phyloP scores from a whole-genome alignment of 1,140 invertebrate genomes.

The Paralvinella palmiformis region DNA sequence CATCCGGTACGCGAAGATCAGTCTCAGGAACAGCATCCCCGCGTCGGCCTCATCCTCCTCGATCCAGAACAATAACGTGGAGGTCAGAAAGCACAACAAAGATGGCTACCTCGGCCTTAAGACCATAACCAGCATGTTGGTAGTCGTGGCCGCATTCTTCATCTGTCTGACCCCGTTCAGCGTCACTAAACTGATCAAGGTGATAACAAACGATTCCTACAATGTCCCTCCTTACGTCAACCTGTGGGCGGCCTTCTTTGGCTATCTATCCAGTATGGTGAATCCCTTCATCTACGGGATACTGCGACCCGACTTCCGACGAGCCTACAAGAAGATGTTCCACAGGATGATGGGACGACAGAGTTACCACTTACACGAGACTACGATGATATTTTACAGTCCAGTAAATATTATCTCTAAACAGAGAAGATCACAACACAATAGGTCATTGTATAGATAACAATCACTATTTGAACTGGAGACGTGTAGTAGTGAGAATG shows the following conservation, averaged over 20 bases:
- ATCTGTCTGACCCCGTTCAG: slow-evolving; percentile 49
- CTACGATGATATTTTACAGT: too few species aligned
- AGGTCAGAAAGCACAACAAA: slow-evolving; percentile 14
- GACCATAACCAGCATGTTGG: slow-evolving; percentile 39
- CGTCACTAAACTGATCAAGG: slow-evolving; percentile 49
- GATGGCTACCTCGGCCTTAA: background rate
- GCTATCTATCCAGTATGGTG: slow-evolving; percentile 39
- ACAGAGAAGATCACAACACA: too few species aligned
- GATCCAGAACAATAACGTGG: slow-evolving; percentile 24
- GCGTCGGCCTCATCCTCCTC: background rate
- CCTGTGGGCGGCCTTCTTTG: slow-evolving; percentile 35
- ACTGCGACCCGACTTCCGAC: slow-evolving; percentile 42
- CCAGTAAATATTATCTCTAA: too few species aligned
- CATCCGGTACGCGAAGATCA: slow-evolving; percentile 26
- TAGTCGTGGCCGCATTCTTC: slow-evolving; percentile 44
- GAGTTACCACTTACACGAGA: too few species aligned
- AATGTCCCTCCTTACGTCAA: slow-evolving; percentile 39
- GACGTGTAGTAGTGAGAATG: too few species aligned
- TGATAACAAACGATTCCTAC: slow-evolving; percentile 18
- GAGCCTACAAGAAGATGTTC: slow-evolving; percentile 24
- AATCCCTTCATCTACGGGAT: slow-evolving; percentile 51
- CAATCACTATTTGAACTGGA: too few species aligned
- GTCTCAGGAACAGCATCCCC: background rate
- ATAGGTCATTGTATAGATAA: too few species aligned
- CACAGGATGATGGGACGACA: too few species aligned